Evolutionary conservation across 2,113 vertebrate species (phyloP).

Genomic region (Peromyscus leucopus): DNA sequence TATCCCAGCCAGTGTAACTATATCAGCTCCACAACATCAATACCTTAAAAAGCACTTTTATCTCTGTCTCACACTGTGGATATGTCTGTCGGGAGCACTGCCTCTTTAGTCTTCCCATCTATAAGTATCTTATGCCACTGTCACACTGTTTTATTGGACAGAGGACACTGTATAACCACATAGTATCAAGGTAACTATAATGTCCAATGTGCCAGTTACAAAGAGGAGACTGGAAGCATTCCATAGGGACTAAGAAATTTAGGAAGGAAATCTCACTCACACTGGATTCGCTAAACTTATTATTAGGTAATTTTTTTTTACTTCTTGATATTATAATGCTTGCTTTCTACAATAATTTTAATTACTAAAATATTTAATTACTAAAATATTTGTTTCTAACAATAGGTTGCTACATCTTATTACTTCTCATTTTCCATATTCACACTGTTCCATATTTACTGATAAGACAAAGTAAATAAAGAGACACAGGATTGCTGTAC

Average conservation of each 20-base stretch:
- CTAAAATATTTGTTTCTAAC: not conserved
- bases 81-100: not conserved
- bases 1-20: not conserved
- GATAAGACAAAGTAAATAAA: not conserved
- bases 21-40: not conserved
- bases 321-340: not conserved
- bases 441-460: not conserved
- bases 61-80: not conserved
- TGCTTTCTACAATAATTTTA: not conserved
- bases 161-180: accelerated
- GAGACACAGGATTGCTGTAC: not conserved
- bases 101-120: not conserved
- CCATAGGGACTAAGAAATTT: not conserved
- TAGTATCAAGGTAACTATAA: not conserved
- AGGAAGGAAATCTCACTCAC: not conserved
- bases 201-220: not conserved
- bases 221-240: not conserved
- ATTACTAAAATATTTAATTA: not conserved
- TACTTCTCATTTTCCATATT: not conserved
- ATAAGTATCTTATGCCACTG: not conserved
- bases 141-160: not conserved
- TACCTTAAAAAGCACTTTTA: not conserved
- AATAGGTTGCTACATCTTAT: too few relatives aligned
- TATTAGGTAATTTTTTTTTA: not conserved
- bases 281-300: not conserved